Percentiles rank a stretch among this genome's conserved stretches.
Conservation (phyloP, 1,140 invertebrate species). For the Hestina assimilis region DNA sequence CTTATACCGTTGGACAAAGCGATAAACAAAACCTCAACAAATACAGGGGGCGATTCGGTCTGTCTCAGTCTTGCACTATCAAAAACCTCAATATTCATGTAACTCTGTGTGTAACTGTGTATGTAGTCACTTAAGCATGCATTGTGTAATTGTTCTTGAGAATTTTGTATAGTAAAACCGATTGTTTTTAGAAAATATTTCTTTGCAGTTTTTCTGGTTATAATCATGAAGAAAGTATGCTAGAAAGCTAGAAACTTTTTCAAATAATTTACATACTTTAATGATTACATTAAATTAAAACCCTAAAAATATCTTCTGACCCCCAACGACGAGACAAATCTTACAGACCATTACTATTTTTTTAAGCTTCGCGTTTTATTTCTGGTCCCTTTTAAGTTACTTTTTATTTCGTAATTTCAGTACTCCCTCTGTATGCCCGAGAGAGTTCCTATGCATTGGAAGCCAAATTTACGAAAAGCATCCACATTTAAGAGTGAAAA, state of each 20-base stretch:
- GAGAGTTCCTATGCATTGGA: constrained; percentile 77
- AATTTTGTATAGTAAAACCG: constrained; percentile 37
- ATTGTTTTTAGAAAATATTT: constrained; percentile 32
- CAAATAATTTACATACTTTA: constrained; percentile 2
- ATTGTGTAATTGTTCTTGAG: constrained; percentile 51
- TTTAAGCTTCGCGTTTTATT: constrained; percentile 28
- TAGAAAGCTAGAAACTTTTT: constrained; percentile 33
- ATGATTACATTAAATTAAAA: neutral
- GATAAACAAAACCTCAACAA: constrained; percentile 71
- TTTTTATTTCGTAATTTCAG: constrained; percentile 77
- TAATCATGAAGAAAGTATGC: constrained; percentile 30
- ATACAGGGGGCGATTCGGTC: constrained; percentile 70
- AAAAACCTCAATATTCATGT: constrained; percentile 58
- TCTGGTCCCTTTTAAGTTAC: constrained; percentile 62
- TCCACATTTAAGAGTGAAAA: constrained; percentile 76
- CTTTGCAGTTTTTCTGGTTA: constrained; percentile 25
- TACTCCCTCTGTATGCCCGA: constrained; percentile 78
- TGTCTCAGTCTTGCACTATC: constrained; percentile 67
- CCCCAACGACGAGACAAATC: constrained; percentile 14
- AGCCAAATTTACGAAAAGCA: constrained; percentile 76
- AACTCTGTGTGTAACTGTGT: constrained; percentile 61
- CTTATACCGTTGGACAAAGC: constrained; percentile 74
- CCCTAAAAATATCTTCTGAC: neutral
- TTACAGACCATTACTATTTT: constrained; percentile 15
- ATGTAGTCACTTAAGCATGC: constrained; percentile 68